phyloP scores from a whole-genome alignment of 2,797 vertebrate genomes.

The Urocyon cinereoargenteus region DNA sequence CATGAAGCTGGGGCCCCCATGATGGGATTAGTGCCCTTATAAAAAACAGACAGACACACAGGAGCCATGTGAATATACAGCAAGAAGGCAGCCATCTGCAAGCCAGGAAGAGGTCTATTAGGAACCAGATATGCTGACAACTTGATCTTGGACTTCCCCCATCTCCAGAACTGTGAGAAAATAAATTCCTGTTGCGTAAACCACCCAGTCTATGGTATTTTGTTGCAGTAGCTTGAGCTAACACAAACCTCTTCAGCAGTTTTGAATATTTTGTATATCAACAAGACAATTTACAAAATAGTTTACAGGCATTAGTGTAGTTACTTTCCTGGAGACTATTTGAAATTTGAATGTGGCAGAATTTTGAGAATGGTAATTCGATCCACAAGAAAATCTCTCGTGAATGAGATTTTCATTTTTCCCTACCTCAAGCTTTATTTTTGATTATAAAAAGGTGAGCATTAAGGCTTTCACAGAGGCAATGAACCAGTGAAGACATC shows the following conservation, averaged over 20 bases:
- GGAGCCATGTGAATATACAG: not conserved
- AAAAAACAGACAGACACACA: not conserved
- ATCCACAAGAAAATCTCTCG: not conserved
- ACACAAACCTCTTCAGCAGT: not conserved
- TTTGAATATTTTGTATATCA: not conserved
- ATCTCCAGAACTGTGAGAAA: not conserved
- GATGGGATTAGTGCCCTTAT: not conserved
- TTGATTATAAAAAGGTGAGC: not conserved
- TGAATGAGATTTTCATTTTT: constrained; percentile 36
- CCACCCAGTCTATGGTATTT: not conserved
- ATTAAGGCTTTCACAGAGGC: not conserved
- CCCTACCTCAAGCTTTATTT: not conserved
- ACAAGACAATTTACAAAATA: not conserved
- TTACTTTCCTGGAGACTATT: constrained; percentile 12
- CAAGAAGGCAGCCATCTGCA: not conserved
- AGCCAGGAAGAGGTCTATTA: not conserved
- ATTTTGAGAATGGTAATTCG: not conserved
- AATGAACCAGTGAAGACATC: not conserved
- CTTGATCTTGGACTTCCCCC: not conserved
- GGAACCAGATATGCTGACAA: not conserved
- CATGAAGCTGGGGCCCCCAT: not conserved
- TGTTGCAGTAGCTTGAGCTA: not conserved
- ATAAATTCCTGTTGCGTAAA: not conserved
- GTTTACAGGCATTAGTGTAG: not conserved
- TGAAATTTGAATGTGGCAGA: constrained; percentile 38